Evolutionary conservation across 2,888 invertebrate species (phyloP).

Genomic region (Siphonodentalium dalli): DNA sequence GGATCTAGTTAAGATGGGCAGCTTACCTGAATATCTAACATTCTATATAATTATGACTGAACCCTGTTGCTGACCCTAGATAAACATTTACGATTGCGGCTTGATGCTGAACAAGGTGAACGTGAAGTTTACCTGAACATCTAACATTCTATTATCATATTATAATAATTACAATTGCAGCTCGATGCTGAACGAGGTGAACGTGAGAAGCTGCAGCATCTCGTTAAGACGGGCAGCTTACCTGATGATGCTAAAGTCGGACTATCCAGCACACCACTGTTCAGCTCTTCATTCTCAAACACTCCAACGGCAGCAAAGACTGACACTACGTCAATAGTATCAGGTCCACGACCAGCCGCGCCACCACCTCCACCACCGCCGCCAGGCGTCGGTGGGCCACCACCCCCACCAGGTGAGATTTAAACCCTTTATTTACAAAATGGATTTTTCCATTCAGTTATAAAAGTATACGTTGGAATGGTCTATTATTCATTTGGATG

Average conservation of each 20-base stretch:
- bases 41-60: too few species aligned
- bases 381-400: slow-evolving; percentile 37
- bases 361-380: slow-evolving; percentile 54
- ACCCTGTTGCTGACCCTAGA: background rate
- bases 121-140: too few species aligned
- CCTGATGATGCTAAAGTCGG: slow-evolving; percentile 89
- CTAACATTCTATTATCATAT: background rate
- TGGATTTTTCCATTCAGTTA: too few species aligned
- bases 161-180: slow-evolving; percentile 33
- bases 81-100: background rate
- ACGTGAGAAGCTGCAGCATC: slow-evolving; percentile 80
- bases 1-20: too few species aligned
- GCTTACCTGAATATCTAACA: too few species aligned
- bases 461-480: too few species aligned
- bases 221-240: slow-evolving; percentile 88
- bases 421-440: too few species aligned
- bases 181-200: slow-evolving; percentile 69
- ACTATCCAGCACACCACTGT: slow-evolving; percentile 41
- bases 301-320: slow-evolving; percentile 23
- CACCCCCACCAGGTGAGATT: slow-evolving; percentile 35
- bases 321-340: slow-evolving; percentile 33
- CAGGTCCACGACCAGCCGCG: slow-evolving; percentile 44
- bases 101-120: too few species aligned
- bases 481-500: too few species aligned
- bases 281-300: slow-evolving; percentile 18